A percentile compares a stretch with the other conserved stretches of the same genome.
phyloP scores from a whole-genome alignment of 2,113 vertebrate species.

The Chiloscyllium plagiosum region DNA sequence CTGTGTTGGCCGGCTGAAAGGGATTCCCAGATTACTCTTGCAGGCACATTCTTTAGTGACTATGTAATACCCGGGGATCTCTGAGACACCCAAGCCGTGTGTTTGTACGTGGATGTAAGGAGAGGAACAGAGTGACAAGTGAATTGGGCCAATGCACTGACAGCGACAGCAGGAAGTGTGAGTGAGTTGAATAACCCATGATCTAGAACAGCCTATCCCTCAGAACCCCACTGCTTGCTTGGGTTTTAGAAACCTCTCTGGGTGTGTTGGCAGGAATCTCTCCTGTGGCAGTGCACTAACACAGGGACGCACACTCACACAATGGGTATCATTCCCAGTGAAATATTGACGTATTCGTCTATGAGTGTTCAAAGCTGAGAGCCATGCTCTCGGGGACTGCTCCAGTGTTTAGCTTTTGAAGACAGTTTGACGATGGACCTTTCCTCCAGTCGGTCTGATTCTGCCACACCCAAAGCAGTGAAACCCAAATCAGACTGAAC shows the following conservation, averaged over 20 bases:
- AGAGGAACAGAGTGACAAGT: not conserved
- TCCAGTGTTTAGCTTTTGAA: no score
- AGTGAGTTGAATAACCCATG: not conserved
- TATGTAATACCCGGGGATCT: not conserved
- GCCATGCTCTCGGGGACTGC: no score
- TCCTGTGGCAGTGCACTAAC: not conserved
- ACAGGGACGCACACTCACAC: no score
- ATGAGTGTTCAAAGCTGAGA: no score
- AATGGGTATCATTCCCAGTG: no score
- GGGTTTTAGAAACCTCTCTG: not conserved
- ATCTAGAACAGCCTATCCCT: not conserved
- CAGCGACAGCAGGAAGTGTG: not conserved
- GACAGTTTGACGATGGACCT: no score
- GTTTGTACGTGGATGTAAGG: not conserved
- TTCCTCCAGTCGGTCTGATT: no score
- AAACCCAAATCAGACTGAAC: no score
- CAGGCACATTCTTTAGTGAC: not conserved
- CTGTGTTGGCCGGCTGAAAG: not conserved
- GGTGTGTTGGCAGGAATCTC: not conserved
- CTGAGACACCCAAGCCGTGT: not conserved
- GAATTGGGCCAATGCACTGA: no score
- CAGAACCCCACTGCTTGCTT: not conserved
- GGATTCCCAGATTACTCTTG: not conserved
- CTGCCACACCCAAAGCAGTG: no score
- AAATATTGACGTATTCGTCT: no score